Conservation (phyloP, 2,797 vertebrate genomes). For the Kryptopterus vitreolus region DNA sequence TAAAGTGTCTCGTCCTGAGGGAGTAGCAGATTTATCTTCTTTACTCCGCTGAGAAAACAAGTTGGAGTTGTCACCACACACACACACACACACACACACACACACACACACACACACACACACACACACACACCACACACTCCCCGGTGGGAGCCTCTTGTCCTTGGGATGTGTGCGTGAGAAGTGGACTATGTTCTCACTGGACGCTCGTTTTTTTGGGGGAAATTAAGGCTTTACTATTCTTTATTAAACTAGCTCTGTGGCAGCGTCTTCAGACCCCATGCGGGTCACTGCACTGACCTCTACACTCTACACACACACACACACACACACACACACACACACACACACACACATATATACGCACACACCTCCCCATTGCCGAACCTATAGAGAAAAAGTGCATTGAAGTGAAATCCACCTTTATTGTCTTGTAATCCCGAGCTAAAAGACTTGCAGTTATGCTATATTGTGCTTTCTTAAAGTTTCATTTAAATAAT, state of each 20-base stretch:
- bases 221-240: slow-evolving; percentile 84
- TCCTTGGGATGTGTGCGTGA: slow-evolving; percentile 76
- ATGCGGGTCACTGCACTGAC: slow-evolving; percentile 54
- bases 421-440: not conserved
- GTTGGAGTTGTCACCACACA: slow-evolving; percentile 34
- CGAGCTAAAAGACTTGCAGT: too few species aligned
- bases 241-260: slow-evolving; percentile 77
- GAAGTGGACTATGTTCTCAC: slow-evolving; percentile 65
- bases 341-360: too few species aligned
- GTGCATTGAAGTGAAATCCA: not conserved
- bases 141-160: slow-evolving; percentile 43
- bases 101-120: slow-evolving; percentile 26
- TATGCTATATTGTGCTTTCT: not conserved
- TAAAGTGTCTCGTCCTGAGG: slow-evolving; percentile 55
- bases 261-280: slow-evolving; percentile 69
- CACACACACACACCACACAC: slow-evolving; percentile 29
- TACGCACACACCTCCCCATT: not conserved
- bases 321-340: not conserved
- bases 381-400: not conserved
- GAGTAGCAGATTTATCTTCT: slow-evolving; percentile 52
- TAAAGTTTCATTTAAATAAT: not conserved
- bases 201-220: slow-evolving; percentile 54
- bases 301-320: slow-evolving; percentile 8
- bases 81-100: slow-evolving; percentile 18
- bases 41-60: slow-evolving; percentile 52